A percentile compares a stretch with the other conserved stretches of the same genome.
phyloP scores from a whole-genome alignment of 1,140 invertebrate genomes.

The Mycetomoellerius zeteki region DNA sequence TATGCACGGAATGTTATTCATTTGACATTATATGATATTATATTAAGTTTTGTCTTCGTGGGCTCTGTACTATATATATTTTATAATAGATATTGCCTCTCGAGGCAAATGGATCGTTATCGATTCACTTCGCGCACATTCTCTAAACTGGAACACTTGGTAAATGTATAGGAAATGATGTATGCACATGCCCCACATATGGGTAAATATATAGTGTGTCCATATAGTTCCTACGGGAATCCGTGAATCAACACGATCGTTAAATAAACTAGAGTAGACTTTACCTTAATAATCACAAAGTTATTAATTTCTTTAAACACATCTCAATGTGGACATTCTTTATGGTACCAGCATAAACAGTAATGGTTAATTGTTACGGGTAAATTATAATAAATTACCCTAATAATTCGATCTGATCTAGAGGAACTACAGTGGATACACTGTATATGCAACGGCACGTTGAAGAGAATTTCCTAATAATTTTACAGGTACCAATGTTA shows the following conservation, averaged over 20 bases:
- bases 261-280: neutral
- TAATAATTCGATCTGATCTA: neutral
- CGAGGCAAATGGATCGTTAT: conserved; percentile 16
- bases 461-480: conserved; percentile 54
- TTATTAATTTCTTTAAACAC: neutral
- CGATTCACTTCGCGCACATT: conserved; percentile 42
- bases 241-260: neutral
- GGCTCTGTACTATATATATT: conserved; percentile 17
- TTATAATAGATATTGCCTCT: conserved; percentile 33
- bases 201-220: conserved; percentile 17
- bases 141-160: conserved; percentile 71
- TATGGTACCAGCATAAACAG: neutral
- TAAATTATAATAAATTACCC: neutral
- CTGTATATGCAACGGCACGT: conserved; percentile 31
- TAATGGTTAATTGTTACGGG: neutral
- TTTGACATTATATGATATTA: conserved; percentile 26
- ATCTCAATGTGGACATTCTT: neutral
- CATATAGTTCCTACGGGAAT: neutral
- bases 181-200: conserved; percentile 18
- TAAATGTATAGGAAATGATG: conserved; percentile 54
- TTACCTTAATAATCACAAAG: neutral
- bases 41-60: neutral
- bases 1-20: conserved; percentile 43
- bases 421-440: conserved; percentile 25
- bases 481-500: conserved; percentile 62